These are phyloP conservation scores for Aplochiton taeniatus DNA, from an alignment of 2,797 vertebrate genomes.

Conservation along the genomic window DNA sequence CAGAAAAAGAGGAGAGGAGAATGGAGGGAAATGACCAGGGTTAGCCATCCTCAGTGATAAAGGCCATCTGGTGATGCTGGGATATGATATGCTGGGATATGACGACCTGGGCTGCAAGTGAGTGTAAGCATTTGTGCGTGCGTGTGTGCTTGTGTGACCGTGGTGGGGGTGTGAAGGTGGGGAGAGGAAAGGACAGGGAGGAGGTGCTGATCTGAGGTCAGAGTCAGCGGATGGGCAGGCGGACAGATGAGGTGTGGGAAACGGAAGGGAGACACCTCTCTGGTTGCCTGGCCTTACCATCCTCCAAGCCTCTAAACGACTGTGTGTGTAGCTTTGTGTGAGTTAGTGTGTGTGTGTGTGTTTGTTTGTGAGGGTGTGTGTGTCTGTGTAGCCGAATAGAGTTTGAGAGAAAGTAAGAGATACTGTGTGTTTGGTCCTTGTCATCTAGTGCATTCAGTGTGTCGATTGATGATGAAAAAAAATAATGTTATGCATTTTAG, in stretches of 20 bases:
- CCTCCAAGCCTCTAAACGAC: constrained; percentile 17
- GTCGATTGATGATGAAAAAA: no score
- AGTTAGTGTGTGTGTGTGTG: not conserved
- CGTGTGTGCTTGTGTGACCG: not conserved
- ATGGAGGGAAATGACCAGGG: constrained; percentile 9
- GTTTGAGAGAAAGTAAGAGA: no score
- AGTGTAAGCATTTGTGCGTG: constrained; percentile 8
- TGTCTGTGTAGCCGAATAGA: not conserved
- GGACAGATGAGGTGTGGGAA: constrained; percentile 60
- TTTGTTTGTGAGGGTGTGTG: constrained; percentile 6
- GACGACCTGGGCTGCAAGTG: constrained; percentile 29
- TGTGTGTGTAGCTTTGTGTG: constrained; percentile 8
- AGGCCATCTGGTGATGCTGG: constrained; percentile 51
- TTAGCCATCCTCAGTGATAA: no score
- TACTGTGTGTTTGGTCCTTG: no score
- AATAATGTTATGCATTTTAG: no score
- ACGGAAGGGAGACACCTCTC: constrained; percentile 37
- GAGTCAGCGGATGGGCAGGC: constrained; percentile 30
- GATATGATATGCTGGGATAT: constrained; percentile 62
- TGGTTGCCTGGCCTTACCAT: constrained; percentile 23
- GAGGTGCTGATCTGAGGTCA: constrained; percentile 49
- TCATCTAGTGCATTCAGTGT: no score
- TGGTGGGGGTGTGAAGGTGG: not conserved
- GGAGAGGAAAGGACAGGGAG: constrained; percentile 31
- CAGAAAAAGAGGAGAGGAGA: constrained; percentile 24